Evolutionary conservation across 2,797 vertebrate species (phyloP), one percentile per base, ranked within the genome.

Genomic region (Lateolabrax maculatus): DNA sequence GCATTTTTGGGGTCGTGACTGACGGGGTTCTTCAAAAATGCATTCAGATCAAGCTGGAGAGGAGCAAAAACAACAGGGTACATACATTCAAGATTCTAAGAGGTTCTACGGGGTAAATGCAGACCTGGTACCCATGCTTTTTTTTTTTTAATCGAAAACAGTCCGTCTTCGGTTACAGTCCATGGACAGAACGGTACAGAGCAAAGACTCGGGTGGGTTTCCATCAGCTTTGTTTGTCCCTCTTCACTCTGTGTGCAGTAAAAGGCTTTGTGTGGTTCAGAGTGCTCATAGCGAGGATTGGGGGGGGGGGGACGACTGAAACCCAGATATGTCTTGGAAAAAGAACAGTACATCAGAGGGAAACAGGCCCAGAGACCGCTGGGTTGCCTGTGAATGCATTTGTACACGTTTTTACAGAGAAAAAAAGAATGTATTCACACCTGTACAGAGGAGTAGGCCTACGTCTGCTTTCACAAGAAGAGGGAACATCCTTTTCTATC

Each of bases 21-120:
- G 77, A 90, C 56, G 6, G 72, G 71, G 51, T 75, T 75, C 72
- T 85, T 87, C 65, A 79, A 72, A n/a, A 85, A 90, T 66, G 90
- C 87, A 86, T 93, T 92, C 81, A 82, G 77, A 77, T 88, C 83
- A 84, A 91, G 82, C 87, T 85, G 82, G 82, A 88, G 82, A 87
- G 80, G 86, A 36, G 72, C 75, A n/a, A 84, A 79, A 89, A 89
- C 69, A 75, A 89, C 65, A 81, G 81, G 86, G 79, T 77, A 74
- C 83, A 84, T 91, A 94, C 94, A 94, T 92, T 93, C 91, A 88
- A 84, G 69, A 76, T 76, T 76, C 88, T 91, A 91, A 55, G 6
- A 83, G 78, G 73, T 81, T 91, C 79, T 88, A 94, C 63, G 36
- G 86, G 87, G 84, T 60, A 77, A 74, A 88, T 79, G 78, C 77